Conservation (phyloP, 1,140 invertebrate genomes). For the Pseudoatta argentina region DNA sequence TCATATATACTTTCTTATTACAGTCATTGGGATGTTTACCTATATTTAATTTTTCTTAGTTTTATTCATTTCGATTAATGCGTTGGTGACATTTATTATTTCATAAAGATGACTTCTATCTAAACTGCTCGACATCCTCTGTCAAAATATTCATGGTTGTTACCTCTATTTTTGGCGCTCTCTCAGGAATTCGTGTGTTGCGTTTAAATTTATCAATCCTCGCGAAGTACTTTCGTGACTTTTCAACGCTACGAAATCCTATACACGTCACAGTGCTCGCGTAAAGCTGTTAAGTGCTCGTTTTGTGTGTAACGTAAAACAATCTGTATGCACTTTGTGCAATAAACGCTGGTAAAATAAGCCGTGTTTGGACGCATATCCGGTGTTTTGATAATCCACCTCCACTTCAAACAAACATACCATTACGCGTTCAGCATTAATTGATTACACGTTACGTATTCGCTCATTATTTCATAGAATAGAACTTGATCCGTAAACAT, state of each 20-base stretch:
- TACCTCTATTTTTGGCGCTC: not conserved
- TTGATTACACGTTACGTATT: not conserved
- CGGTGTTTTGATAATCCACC: constrained; percentile 48
- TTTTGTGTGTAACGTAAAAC: constrained; percentile 43
- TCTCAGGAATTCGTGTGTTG: not conserved
- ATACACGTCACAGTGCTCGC: not conserved
- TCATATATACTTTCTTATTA: too few relatives aligned
- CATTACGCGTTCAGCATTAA: not conserved
- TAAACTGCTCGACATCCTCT: constrained; percentile 8
- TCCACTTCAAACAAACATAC: constrained; percentile 36
- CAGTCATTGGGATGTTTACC: not conserved
- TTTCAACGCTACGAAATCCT: constrained; percentile 26
- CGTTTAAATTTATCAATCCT: constrained; percentile 27
- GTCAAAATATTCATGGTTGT: not conserved
- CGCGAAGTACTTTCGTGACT: not conserved
- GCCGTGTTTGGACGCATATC: constrained; percentile 35
- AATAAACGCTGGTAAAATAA: constrained; percentile 44
- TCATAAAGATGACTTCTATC: not conserved
- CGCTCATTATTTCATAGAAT: constrained; percentile 23
- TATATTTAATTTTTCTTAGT: not conserved
- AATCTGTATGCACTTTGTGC: constrained; percentile 13
- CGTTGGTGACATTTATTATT: not conserved
- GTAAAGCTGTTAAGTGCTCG: constrained; percentile 41
- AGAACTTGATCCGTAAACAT: constrained; percentile 11
- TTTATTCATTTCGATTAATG: not conserved